These are phyloP conservation scores for Parus major DNA, from an alignment of 2,113 vertebrate genomes.

Conservation along the genomic window DNA sequence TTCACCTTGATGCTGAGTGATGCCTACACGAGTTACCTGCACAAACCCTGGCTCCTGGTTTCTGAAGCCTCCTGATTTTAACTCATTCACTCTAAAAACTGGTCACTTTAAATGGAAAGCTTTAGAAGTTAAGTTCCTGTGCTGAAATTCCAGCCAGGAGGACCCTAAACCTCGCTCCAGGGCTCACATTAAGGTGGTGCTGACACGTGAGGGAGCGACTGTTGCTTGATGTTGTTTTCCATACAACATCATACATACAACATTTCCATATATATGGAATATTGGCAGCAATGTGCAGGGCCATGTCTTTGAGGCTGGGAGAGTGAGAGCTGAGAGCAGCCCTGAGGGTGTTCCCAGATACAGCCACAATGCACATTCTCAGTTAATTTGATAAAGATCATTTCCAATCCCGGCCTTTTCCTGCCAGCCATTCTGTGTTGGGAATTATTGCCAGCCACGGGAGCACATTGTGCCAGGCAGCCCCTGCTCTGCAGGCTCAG, in stretches of 20 bases:
- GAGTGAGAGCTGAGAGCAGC: not conserved
- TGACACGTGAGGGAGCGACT: not conserved
- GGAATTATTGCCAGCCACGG: not conserved
- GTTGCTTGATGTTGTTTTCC: not conserved
- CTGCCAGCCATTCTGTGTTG: not conserved
- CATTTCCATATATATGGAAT: accelerated
- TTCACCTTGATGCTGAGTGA: not conserved
- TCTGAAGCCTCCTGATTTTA: not conserved
- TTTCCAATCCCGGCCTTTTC: not conserved
- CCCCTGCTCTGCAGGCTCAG: not conserved
- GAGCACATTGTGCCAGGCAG: not conserved
- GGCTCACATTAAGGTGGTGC: not conserved
- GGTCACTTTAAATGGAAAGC: not conserved
- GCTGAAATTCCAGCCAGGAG: not conserved
- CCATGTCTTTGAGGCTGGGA: not conserved
- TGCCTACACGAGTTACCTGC: not conserved
- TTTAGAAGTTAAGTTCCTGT: not conserved
- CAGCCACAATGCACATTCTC: not conserved
- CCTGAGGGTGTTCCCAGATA: not conserved
- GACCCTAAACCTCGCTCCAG: not conserved
- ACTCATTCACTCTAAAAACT: not conserved
- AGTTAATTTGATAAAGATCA: not conserved
- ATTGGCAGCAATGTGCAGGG: not conserved
- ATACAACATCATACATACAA: too few relatives aligned
- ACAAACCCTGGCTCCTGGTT: not conserved